These are phyloP conservation scores for Ellobium chinense DNA, from an alignment of 2,888 invertebrate genomes.

Conservation along the genomic window DNA sequence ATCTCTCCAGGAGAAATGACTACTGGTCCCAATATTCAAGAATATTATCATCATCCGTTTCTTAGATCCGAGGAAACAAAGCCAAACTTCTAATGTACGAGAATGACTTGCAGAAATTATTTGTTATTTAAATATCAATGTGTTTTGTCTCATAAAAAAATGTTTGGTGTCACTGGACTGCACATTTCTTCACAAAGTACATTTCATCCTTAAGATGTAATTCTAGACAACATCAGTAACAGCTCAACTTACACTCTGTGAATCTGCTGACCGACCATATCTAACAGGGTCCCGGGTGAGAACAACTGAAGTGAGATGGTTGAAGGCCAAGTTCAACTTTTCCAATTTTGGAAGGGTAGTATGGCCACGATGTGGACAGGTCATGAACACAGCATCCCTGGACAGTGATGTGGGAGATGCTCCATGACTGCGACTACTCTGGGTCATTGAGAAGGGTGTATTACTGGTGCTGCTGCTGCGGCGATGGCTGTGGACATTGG, in stretches of 20 bases:
- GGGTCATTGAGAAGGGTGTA: background rate
- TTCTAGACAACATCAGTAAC: too few relatives aligned
- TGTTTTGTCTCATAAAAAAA: too few relatives aligned
- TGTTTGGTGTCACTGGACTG: too few relatives aligned
- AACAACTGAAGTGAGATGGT: conserved; percentile 82
- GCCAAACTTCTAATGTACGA: too few relatives aligned
- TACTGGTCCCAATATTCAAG: too few relatives aligned
- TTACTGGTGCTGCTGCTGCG: background rate
- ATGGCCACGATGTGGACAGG: conserved; percentile 82
- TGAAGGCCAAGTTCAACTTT: conserved; percentile 91
- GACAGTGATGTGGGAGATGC: conserved; percentile 31
- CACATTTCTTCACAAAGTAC: too few relatives aligned
- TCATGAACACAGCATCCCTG: conserved; percentile 38
- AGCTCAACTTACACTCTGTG: conserved; percentile 48
- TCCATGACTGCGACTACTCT: conserved; percentile 19
- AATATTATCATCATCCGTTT: too few relatives aligned
- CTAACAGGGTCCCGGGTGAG: conserved; percentile 22
- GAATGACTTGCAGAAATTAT: too few relatives aligned
- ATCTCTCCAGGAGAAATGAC: too few relatives aligned
- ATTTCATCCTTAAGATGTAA: too few relatives aligned
- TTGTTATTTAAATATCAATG: too few relatives aligned
- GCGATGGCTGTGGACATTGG: background rate
- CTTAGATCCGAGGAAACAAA: too few relatives aligned
- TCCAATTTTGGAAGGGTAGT: conserved; percentile 89
- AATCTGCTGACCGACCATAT: conserved; percentile 25